phyloP scores from a whole-genome alignment of 2,113 vertebrate species.

The Cromileptes altivelis region DNA sequence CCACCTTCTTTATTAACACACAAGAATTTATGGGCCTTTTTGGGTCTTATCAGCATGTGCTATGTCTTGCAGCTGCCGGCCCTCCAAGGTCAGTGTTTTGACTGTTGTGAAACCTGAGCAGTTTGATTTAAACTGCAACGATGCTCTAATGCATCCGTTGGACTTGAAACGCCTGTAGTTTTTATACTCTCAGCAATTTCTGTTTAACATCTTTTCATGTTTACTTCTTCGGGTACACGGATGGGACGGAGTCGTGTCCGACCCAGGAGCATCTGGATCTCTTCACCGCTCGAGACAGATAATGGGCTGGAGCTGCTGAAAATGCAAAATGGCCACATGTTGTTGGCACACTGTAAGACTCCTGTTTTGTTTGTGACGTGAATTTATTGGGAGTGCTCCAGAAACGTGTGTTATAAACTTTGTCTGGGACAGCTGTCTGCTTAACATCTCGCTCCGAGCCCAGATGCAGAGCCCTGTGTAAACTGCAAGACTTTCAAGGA shows the following conservation, averaged over 20 bases:
- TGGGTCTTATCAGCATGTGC: constrained; percentile 63
- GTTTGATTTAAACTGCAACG: constrained; percentile 64
- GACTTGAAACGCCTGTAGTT: constrained; percentile 42
- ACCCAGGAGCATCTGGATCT: constrained; percentile 65
- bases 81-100: constrained; percentile 71
- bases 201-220: constrained; percentile 68
- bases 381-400: constrained; percentile 53
- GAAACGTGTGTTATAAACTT: constrained; percentile 65
- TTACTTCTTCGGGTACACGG: constrained; percentile 63
- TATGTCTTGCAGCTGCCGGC: constrained; percentile 65
- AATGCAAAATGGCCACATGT: constrained; percentile 24
- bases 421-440: constrained; percentile 57
- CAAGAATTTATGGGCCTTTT: constrained; percentile 41
- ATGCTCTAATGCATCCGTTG: constrained; percentile 50
- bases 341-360: constrained; percentile 47
- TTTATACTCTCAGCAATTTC: constrained; percentile 41
- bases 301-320: constrained; percentile 32
- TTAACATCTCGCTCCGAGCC: constrained; percentile 42
- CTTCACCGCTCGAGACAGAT: constrained; percentile 52
- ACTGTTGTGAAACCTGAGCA: constrained; percentile 68
- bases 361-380: constrained; percentile 62
- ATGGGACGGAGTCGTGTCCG: constrained; percentile 46
- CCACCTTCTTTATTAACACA: constrained; percentile 57
- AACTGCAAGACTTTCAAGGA: constrained; percentile 57
- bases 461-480: constrained; percentile 44